phyloP scores from a whole-genome alignment of 2,888 invertebrate genomes.

The Tetragonisca angustula region DNA sequence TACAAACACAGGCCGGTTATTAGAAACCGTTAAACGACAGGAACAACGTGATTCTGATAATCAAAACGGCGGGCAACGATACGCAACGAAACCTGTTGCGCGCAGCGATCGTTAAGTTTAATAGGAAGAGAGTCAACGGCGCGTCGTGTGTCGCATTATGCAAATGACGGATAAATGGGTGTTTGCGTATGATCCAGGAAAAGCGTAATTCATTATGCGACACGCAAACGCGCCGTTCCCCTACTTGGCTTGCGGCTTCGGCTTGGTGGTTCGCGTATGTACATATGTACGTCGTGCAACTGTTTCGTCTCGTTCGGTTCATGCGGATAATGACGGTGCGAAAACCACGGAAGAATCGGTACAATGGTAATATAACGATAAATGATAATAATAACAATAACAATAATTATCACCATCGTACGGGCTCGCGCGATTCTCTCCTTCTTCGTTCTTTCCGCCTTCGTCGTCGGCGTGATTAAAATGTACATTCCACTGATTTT shows the following conservation, averaged over 20 bases:
- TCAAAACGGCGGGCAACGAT: not conserved
- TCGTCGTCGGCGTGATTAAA: constrained; percentile 48
- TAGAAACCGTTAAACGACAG: not conserved
- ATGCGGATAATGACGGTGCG: constrained; percentile 65
- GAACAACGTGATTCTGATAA: not conserved
- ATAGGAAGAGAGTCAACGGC: not conserved
- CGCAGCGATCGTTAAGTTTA: constrained; percentile 19
- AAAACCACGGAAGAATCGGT: constrained; percentile 56
- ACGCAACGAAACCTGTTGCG: not conserved
- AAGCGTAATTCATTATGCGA: constrained; percentile 49
- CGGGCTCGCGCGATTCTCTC: constrained; percentile 29
- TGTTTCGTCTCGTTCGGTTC: constrained; percentile 56
- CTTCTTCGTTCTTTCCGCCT: not conserved
- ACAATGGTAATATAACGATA: constrained; percentile 28
- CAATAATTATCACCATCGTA: constrained; percentile 60
- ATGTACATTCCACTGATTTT: constrained; percentile 50
- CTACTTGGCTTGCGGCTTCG: no score
- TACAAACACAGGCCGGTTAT: not conserved
- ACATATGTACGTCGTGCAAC: not conserved
- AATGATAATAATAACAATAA: constrained; percentile 9
- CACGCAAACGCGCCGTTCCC: constrained; percentile 36
- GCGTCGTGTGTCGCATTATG: constrained; percentile 33
- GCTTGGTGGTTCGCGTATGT: not conserved
- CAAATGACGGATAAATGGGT: constrained; percentile 39
- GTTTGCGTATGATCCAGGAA: constrained; percentile 47